These are phyloP conservation scores for Bryconaethiops microstoma DNA, from an alignment of 2,797 vertebrate species.

Conservation along the genomic window DNA sequence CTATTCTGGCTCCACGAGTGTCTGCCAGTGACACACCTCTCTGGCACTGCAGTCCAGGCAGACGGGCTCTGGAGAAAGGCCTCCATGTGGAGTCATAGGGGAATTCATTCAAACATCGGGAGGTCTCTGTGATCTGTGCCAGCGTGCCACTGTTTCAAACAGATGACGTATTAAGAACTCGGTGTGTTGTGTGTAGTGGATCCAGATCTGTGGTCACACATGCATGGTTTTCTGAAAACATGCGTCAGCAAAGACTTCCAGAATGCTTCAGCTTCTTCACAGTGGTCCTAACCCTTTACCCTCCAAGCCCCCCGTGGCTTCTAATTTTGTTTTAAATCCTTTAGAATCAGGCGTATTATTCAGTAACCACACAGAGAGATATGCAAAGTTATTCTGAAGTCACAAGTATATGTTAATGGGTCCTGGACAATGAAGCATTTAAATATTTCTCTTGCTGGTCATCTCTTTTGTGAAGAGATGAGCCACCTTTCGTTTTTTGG, in stretches of 20 bases:
- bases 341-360: background rate
- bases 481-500: too few relatives aligned
- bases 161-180: constrained; percentile 56
- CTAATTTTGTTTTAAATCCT: background rate
- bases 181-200: background rate
- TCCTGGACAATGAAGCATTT: too few relatives aligned
- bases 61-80: constrained; percentile 37
- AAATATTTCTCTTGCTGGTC: too few relatives aligned
- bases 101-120: constrained; percentile 70
- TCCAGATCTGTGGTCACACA: background rate
- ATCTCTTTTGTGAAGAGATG: too few relatives aligned
- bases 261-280: background rate
- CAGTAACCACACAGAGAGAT: too few relatives aligned
- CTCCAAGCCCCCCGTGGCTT: background rate
- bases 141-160: constrained; percentile 69
- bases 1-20: constrained; percentile 68
- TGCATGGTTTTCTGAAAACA: background rate
- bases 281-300: background rate
- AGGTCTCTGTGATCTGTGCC: constrained; percentile 65
- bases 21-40: constrained; percentile 49
- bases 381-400: too few relatives aligned
- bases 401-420: too few relatives aligned
- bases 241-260: background rate
- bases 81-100: constrained; percentile 36
- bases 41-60: constrained; percentile 32